Base-by-base conservation (phyloP, 1,140 invertebrate species). In the Lepidurus apus region DNA sequence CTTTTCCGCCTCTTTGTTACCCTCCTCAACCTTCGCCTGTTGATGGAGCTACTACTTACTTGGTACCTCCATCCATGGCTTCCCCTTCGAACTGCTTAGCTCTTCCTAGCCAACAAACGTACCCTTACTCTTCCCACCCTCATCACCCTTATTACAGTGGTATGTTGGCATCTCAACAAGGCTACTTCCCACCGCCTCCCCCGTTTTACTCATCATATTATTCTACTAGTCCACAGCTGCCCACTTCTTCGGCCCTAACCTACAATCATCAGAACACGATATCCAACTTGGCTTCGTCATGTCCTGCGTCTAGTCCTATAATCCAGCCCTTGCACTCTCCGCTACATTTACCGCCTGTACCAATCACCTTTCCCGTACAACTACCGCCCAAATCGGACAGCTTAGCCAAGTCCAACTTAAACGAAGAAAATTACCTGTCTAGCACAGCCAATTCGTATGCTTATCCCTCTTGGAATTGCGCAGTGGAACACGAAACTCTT, bases 31-130 rank as follows among this genome's bases (percentile, higher is more conserved):
- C 53, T 65, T 65, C 53, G 53, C 53, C 53, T 13, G 53, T 65
- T 13, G 53, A 65, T 21, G 53, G 53, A 13, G 7, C 53, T 7
- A 65, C 17, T 65, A 21, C 53, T 7, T 79, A 79, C 24, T 26
- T 79, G 34, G 78, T 79, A 75, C 74, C 78, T 21, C 78, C 78
- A 47, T 79, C 78, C 7, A 79, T 79, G 78, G 78, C 78, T 21
- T 79, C 78, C 10, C 78, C 78, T 24, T 79, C 78, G 24, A 42
- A 74, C 73, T 79, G 78, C 44, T 43, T 79, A 74, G 43, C 74
- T n/a, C 47, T 77, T 17, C 43, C 75, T 24, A 17, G 73, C 24
- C 78, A 79, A 42, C 78, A 79, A 45, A 79, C 45, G 42, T 79
- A 79, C 43, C 45, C 78, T 11, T 75, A 79, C 24, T 79, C 74